Conservation (phyloP, 2,797 vertebrate genomes). For the Danio choprae region DNA sequence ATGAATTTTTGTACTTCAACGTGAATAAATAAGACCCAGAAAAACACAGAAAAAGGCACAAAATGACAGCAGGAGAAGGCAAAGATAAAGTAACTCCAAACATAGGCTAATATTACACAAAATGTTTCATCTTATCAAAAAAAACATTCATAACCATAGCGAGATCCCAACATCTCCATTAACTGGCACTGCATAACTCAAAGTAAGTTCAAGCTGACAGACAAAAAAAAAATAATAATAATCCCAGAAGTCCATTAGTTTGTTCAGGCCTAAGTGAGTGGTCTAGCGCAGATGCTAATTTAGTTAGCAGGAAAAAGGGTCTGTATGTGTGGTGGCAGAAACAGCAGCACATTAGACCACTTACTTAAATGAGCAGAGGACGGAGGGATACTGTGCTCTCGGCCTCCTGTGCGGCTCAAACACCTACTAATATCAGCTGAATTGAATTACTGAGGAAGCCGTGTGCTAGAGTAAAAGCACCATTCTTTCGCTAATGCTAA, state of each 20-base stretch:
- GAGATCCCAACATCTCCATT: not conserved
- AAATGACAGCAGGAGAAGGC: too few relatives aligned
- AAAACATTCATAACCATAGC: not conserved
- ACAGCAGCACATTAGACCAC: conserved; percentile 41
- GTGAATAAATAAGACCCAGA: too few relatives aligned
- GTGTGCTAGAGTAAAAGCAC: not conserved
- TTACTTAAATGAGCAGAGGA: conserved; percentile 46
- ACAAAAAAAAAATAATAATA: not conserved
- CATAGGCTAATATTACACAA: not conserved
- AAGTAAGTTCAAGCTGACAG: conserved; percentile 12
- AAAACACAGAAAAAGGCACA: too few relatives aligned
- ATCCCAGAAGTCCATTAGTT: conserved; percentile 37
- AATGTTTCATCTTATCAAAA: too few relatives aligned
- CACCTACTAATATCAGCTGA: not conserved
- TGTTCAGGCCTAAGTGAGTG: conserved; percentile 20
- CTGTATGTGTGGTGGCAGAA: conserved; percentile 31
- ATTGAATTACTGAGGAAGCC: conserved; percentile 35
- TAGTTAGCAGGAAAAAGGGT: conserved; percentile 31
- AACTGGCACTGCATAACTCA: conserved; percentile 6
- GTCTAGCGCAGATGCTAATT: conserved; percentile 39
- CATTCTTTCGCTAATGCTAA: conserved; percentile 5
- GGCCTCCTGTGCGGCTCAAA: conserved; percentile 25
- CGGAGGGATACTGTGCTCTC: conserved; percentile 36
- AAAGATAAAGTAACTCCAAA: not conserved
- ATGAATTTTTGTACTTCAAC: too few relatives aligned